Percentiles rank a stretch among this genome's conserved stretches.
Conservation (phyloP, 2,113 vertebrate genomes). For the Epinephelus moara region DNA sequence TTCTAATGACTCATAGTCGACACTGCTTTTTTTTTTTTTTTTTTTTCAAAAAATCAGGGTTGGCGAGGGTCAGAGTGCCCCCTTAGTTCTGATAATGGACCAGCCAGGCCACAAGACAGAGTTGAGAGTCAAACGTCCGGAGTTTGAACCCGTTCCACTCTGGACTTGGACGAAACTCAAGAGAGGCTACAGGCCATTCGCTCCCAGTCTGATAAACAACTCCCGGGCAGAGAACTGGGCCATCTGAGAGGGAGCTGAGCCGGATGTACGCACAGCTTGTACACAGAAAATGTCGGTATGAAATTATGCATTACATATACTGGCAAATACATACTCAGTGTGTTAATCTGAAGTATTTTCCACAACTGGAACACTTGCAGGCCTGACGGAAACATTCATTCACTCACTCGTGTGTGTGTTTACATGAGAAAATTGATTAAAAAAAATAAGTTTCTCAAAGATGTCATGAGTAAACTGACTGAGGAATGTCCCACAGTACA, state of each 20-base stretch:
- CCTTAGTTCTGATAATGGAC: conserved; percentile 54
- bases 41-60: conserved; percentile 24
- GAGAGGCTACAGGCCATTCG: conserved; percentile 60
- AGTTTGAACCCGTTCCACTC: conserved; percentile 66
- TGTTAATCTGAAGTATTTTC: not conserved
- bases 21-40: not conserved
- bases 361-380: not conserved
- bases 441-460: not conserved
- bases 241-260: conserved; percentile 10
- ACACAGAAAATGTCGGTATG: not conserved
- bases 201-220: conserved; percentile 70
- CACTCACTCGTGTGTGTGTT: not conserved
- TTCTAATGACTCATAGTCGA: conserved; percentile 53
- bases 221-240: conserved; percentile 21
- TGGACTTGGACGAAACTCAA: conserved; percentile 67
- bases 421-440: no score
- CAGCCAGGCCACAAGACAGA: conserved; percentile 56
- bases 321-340: conserved; percentile 3
- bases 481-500: no score
- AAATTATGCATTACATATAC: not conserved
- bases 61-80: conserved; percentile 54
- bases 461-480: not conserved
- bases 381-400: not conserved
- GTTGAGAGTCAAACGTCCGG: conserved; percentile 63
- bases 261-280: not conserved